These are phyloP conservation scores for Ooceraea biroi DNA, from an alignment of 1,140 invertebrate species.

Conservation along the genomic window DNA sequence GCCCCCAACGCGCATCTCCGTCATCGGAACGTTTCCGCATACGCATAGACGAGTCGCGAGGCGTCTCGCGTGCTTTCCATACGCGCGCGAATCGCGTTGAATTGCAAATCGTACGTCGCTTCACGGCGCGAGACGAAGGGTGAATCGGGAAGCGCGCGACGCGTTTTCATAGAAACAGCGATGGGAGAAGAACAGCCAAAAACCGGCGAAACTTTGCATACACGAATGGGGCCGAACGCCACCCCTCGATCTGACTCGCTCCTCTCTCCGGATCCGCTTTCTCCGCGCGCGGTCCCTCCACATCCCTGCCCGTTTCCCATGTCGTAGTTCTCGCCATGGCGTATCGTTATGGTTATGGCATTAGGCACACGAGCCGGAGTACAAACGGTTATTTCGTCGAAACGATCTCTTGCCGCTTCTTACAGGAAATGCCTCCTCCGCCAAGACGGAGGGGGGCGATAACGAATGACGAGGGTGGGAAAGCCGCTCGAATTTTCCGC, in stretches of 20 bases:
- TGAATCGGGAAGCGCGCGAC: background rate
- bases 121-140: conserved; percentile 8
- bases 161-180: conserved; percentile 13
- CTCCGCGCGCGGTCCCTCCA: conserved; percentile 23
- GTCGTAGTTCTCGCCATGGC: conserved; percentile 70
- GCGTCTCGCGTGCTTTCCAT: conserved; percentile 41
- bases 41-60: conserved; percentile 32
- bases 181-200: conserved; percentile 48
- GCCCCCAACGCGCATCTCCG: conserved; percentile 15
- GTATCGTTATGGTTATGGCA: conserved; percentile 83
- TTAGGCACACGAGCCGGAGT: conserved; percentile 79
- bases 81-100: conserved; percentile 68
- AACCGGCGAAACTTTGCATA: conserved; percentile 66
- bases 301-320: conserved; percentile 43
- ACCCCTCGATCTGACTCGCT: conserved; percentile 34
- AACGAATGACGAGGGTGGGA: conserved; percentile 64
- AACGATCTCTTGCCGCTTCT: conserved; percentile 75
- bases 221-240: conserved; percentile 38
- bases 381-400: conserved; percentile 82
- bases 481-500: conserved; percentile 67
- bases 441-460: conserved; percentile 48
- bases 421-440: conserved; percentile 67
- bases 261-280: background rate
- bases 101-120: conserved; percentile 75
- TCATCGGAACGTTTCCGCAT: conserved; percentile 10